Conservation (phyloP, 1,140 invertebrate species). For the Caenorhabditis latens region DNA sequence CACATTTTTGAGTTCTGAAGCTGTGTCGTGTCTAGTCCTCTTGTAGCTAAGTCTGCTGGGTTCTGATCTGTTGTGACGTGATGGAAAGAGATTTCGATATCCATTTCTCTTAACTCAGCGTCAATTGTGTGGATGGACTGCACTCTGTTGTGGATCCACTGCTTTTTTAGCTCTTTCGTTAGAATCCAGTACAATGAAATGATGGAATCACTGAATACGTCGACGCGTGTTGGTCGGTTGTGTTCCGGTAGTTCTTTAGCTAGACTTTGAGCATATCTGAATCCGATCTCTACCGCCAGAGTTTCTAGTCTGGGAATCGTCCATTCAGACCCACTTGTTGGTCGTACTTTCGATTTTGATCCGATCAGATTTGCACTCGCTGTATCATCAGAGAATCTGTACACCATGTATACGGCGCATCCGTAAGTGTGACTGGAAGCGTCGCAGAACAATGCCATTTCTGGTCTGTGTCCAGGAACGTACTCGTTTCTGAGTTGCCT, state of each 20-base stretch:
- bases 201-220: background rate
- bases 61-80: background rate
- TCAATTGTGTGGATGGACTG: background rate
- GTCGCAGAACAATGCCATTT: conserved; percentile 2
- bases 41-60: background rate
- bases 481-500: background rate
- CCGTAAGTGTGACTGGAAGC: background rate
- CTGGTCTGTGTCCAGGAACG: background rate
- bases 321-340: background rate
- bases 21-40: background rate
- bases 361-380: background rate
- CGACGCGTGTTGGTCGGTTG: background rate
- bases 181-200: background rate
- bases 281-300: background rate
- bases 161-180: background rate
- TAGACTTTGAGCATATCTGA: background rate
- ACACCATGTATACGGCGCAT: background rate
- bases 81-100: background rate
- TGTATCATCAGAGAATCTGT: background rate
- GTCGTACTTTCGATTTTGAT: conserved; percentile 5
- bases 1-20: background rate
- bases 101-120: background rate
- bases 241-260: background rate
- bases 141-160: background rate
- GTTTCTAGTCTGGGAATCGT: conserved; percentile 25